These are phyloP conservation scores for Drepana arcuata DNA, from an alignment of 1,140 invertebrate species.

Conservation along the genomic window DNA sequence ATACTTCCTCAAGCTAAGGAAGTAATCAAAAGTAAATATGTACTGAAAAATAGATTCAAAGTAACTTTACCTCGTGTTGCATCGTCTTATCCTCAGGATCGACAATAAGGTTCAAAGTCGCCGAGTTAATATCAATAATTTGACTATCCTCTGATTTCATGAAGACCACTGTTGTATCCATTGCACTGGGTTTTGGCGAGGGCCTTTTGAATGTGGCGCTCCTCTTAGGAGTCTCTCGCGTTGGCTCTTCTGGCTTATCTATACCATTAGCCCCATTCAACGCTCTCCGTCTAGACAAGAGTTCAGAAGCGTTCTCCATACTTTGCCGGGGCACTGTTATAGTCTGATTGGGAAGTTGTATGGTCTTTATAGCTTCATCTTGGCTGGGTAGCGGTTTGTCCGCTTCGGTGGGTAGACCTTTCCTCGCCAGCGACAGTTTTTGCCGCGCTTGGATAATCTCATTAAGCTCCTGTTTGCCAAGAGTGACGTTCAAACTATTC, in stretches of 20 bases:
- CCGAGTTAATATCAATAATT: constrained; percentile 61
- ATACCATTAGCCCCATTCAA: constrained; percentile 29
- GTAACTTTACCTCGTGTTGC: constrained; percentile 31
- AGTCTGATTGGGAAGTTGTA: constrained; percentile 55
- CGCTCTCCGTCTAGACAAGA: constrained; percentile 47
- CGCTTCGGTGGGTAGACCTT: constrained; percentile 44
- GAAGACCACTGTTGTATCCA: constrained; percentile 52
- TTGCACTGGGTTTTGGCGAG: constrained; percentile 36
- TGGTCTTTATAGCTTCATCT: constrained; percentile 41
- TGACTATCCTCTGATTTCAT: constrained; percentile 38
- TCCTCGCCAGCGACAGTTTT: constrained; percentile 54
- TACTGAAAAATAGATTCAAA: constrained; percentile 2
- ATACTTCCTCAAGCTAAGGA: too few species aligned
- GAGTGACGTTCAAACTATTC: constrained; percentile 55
- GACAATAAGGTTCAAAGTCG: constrained; percentile 50
- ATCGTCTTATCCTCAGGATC: constrained; percentile 38
- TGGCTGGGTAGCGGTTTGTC: constrained; percentile 32
- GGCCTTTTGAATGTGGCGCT: constrained; percentile 63
- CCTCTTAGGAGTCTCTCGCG: constrained; percentile 56
- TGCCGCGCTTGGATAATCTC: constrained; percentile 62
- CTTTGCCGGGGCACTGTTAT: constrained; percentile 53
- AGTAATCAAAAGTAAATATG: constrained; percentile 3
- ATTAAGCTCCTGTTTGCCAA: constrained; percentile 62
- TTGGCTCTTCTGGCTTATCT: constrained; percentile 28
- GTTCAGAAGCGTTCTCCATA: constrained; percentile 55